Conservation (phyloP, 2,888 invertebrate species). For the Lasiommata megera region DNA sequence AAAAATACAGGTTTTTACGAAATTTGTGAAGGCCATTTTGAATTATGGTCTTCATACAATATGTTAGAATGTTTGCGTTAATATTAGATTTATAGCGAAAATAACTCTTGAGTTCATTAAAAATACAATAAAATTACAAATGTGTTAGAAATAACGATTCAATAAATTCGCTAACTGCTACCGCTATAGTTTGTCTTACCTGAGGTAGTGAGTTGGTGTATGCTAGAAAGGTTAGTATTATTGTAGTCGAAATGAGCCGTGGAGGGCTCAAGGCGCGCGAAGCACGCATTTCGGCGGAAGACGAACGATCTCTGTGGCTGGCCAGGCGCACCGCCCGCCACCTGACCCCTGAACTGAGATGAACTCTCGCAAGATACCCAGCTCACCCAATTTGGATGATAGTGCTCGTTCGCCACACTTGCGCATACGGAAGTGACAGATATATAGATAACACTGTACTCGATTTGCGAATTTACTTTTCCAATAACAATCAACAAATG, state of each 20-base stretch:
- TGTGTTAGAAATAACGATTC: too few relatives aligned
- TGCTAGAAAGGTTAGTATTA: slow-evolving; percentile 19
- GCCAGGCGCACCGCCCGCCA: slow-evolving; percentile 55
- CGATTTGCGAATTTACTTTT: slow-evolving; percentile 30
- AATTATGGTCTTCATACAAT: too few relatives aligned
- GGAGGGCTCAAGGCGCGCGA: slow-evolving; percentile 40
- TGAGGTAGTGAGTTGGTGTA: slow-evolving; percentile 18
- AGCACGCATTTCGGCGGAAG: slow-evolving; percentile 62
- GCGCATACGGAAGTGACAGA: slow-evolving; percentile 54
- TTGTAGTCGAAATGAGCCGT: slow-evolving; percentile 22
- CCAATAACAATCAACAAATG: background rate
- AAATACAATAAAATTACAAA: too few relatives aligned
- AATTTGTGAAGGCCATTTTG: too few relatives aligned
- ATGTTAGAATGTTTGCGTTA: too few relatives aligned
- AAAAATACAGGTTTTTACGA: too few relatives aligned
- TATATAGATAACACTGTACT: slow-evolving; percentile 36
- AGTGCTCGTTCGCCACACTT: slow-evolving; percentile 48
- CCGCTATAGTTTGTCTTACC: slow-evolving; percentile 22
- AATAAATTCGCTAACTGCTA: too few relatives aligned
- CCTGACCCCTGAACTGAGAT: slow-evolving; percentile 69
- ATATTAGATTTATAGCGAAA: too few relatives aligned
- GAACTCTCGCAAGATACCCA: slow-evolving; percentile 68
- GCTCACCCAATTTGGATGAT: slow-evolving; percentile 76
- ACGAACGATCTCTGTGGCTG: slow-evolving; percentile 53
- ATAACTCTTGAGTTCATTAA: too few relatives aligned